Conservation (phyloP, 2,797 vertebrate species). For the Myoxocephalus aenaeus region DNA sequence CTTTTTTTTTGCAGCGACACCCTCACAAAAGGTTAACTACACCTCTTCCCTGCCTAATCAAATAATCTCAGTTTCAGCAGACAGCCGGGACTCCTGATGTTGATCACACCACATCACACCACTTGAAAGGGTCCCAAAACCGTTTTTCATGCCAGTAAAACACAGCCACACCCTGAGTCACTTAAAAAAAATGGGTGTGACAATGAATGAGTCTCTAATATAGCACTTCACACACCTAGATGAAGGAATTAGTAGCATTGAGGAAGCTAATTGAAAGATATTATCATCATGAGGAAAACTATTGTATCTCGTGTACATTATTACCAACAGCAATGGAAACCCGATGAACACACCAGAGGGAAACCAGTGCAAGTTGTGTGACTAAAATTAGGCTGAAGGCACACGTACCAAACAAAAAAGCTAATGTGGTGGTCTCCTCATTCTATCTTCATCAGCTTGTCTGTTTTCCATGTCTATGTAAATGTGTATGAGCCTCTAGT, state of each 20-base stretch:
- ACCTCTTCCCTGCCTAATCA: neutral
- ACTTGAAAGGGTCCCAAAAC: slow-evolving; percentile 25
- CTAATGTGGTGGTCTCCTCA: slow-evolving; percentile 11
- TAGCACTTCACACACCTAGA: neutral
- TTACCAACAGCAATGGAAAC: neutral
- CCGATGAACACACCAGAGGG: slow-evolving; percentile 1
- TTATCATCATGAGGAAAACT: slow-evolving; percentile 12
- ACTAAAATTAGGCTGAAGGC: slow-evolving; percentile 33
- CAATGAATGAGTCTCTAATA: slow-evolving; percentile 22
- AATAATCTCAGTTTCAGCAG: slow-evolving; percentile 23
- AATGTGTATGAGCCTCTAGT: slow-evolving; percentile 1
- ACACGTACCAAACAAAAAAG: neutral
- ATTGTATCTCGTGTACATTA: slow-evolving; percentile 5
- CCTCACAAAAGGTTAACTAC: neutral
- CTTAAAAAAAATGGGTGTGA: slow-evolving; percentile 1
- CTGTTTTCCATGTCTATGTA: neutral
- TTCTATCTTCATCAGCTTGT: slow-evolving; percentile 1
- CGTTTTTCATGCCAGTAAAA: slow-evolving; percentile 42
- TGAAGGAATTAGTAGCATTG: slow-evolving; percentile 13
- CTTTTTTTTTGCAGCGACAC: slow-evolving; percentile 6
- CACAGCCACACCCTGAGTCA: slow-evolving; percentile 15
- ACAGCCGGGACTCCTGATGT: slow-evolving; percentile 26
- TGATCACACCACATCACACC: slow-evolving; percentile 24
- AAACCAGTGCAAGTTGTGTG: slow-evolving; percentile 42
- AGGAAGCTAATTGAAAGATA: slow-evolving; percentile 23